phyloP scores from a whole-genome alignment of 2,888 invertebrate species.

The Sphaeridia pumilis region DNA sequence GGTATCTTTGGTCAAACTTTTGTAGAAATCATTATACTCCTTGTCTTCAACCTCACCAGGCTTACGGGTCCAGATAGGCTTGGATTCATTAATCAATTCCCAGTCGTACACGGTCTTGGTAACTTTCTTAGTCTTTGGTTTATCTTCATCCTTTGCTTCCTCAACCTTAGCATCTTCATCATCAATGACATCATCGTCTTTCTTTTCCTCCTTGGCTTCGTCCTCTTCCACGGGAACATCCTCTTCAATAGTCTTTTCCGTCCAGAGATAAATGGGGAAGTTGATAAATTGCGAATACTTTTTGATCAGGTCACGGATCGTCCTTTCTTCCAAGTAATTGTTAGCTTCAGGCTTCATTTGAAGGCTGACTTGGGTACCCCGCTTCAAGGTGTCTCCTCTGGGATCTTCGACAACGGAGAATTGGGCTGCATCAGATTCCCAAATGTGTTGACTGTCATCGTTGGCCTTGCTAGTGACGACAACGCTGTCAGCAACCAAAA shows the following conservation, averaged over 20 bases:
- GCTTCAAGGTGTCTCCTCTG: conserved; percentile 74
- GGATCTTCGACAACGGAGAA: conserved; percentile 90
- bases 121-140: conserved; percentile 72
- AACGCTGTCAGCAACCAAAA: conserved; percentile 91
- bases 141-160: conserved; percentile 53
- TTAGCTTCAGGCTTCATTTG: conserved; percentile 93
- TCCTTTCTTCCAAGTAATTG: conserved; percentile 88
- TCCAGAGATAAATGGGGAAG: conserved; percentile 95
- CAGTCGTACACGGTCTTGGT: conserved; percentile 98
- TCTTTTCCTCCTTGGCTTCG: conserved; percentile 45
- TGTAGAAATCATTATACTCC: conserved; percentile 93
- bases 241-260: conserved; percentile 45
- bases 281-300: conserved; percentile 99
- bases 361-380: conserved; percentile 80
- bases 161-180: conserved; percentile 47
- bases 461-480: conserved; percentile 93
- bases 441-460: conserved; percentile 85
- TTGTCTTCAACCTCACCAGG: conserved; percentile 67
- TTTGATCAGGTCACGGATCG: conserved; percentile 77
- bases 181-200: conserved; percentile 42
- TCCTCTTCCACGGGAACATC: conserved; percentile 55
- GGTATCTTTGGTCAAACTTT: conserved; percentile 79
- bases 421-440: conserved; percentile 90
- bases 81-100: conserved; percentile 82
- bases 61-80: conserved; percentile 98